Conservation (phyloP, 2,113 vertebrate genomes). For the Tupaia chinensis region DNA sequence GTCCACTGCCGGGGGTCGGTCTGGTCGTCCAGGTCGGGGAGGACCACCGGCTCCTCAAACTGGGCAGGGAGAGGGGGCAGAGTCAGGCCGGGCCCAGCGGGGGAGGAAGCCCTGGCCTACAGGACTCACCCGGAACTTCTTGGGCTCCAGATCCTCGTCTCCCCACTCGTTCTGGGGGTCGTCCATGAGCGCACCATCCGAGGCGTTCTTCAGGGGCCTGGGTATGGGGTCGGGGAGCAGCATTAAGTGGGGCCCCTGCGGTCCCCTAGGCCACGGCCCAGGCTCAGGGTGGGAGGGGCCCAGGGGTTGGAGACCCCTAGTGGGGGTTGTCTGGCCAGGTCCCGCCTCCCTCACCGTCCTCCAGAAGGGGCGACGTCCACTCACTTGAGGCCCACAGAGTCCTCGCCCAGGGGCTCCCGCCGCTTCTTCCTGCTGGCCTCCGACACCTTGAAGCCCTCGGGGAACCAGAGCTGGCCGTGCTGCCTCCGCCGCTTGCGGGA, state of each 20-base stretch:
- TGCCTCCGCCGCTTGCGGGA: conserved; percentile 96
- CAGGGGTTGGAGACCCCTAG: not conserved
- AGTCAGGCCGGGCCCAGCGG: fast-evolving
- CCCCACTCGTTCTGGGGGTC: conserved; percentile 97
- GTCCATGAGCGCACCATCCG: conserved; percentile 96
- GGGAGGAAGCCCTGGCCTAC: fast-evolving
- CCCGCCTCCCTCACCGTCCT: fast-evolving
- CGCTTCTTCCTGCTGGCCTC: conserved; percentile 99
- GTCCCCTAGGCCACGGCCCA: not conserved
- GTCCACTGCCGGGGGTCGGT: conserved; percentile 98
- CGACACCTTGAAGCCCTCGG: conserved; percentile 97
- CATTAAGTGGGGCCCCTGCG: not conserved
- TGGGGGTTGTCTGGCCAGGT: fast-evolving
- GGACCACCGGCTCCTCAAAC: conserved; percentile 95
- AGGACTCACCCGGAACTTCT: conserved; percentile 94
- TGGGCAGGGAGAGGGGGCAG: conserved; percentile 64
- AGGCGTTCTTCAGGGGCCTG: conserved; percentile 96
- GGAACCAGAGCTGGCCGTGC: conserved; percentile 99
- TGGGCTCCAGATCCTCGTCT: conserved; percentile 94
- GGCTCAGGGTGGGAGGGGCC: not conserved
- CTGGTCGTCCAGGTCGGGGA: conserved; percentile 91
- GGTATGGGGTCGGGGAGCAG: not conserved
- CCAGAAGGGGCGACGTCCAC: conserved; percentile 62
- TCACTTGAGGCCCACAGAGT: conserved; percentile 98
- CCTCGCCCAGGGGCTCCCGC: conserved; percentile 96